These are phyloP conservation scores for Picus viridis DNA, from an alignment of 2,797 vertebrate genomes.

Conservation along the genomic window DNA sequence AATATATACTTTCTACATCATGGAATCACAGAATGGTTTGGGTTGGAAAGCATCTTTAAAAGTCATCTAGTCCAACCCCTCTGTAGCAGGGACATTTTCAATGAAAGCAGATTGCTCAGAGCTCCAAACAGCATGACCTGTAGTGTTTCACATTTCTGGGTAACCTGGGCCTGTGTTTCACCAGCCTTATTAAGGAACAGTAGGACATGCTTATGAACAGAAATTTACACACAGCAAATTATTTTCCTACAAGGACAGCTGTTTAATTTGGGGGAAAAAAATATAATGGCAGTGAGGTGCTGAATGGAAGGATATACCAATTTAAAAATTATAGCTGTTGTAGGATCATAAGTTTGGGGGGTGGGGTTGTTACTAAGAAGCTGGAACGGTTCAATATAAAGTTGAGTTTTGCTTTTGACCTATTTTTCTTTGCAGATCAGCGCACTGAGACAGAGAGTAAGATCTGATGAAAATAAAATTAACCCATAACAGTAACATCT, in stretches of 20 bases:
- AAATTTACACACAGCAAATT: neutral
- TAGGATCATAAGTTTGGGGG: neutral
- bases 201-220: neutral
- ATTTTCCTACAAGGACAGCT: neutral
- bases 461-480: constrained; percentile 8
- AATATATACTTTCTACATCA: neutral
- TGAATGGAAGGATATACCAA: neutral
- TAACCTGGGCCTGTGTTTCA: no score
- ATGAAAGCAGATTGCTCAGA: no score
- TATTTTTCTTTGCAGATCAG: neutral
- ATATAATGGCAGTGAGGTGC: neutral
- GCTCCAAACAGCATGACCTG: no score
- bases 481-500: neutral
- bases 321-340: neutral
- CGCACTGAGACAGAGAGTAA: neutral
- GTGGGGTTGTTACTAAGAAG: neutral
- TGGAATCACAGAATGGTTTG: neutral
- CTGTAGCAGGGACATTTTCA: no score
- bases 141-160: no score
- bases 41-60: no score
- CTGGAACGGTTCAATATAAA: neutral
- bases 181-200: neutral
- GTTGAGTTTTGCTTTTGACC: neutral
- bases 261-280: neutral
- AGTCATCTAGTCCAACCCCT: no score